Evolutionary conservation across 2,113 vertebrate species (phyloP), one percentile per base, ranked within the genome.

Genomic region (Erythrocebus patas): DNA sequence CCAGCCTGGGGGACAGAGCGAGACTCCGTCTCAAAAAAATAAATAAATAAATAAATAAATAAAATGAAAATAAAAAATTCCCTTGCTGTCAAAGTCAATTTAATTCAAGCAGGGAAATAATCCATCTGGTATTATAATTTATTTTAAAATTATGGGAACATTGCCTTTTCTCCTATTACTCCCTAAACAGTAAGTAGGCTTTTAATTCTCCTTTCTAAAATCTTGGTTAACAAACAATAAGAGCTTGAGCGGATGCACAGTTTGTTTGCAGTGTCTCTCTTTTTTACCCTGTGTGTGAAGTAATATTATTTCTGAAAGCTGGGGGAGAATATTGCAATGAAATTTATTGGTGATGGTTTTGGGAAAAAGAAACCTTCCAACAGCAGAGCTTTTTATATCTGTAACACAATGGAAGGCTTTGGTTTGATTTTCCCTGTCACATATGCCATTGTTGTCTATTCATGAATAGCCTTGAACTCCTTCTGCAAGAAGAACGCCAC

Each of bases 141-240:
- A 96, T 97, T 96, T 83, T 76, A 32, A 97, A 97, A 95, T 59
- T 93, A 66, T n/a, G 0, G 3, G 38, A 92, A 79, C 14, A 64
- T 88, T 88, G 79, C 94, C 79, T 61, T 57, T 84, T 93, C 40
- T 8, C 38, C 66, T 95, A 23, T 59, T 93, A 52, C 8, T 96
- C 38, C 0, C 6, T 3, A 5, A 22, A 35, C 9, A 82, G 18
- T 45, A 75, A 89, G 35, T 25, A 52, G 43, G 17, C 35, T 35
- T 30, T 85, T 85, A 64, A 76, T n/a, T 23, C 1, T 91, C 22
- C 16, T 96, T 73, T 89, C 52, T 6, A 80, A 91, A 93, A 80
- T 52, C 48, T 12, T 83, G 91, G 43, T 40, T 73, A 89, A 89
- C 25, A 79, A 12, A 85, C 16, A 57, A 22, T 89, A 76, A 92